Conservation (phyloP, 2,797 vertebrate species). For the Poecilia picta region DNA sequence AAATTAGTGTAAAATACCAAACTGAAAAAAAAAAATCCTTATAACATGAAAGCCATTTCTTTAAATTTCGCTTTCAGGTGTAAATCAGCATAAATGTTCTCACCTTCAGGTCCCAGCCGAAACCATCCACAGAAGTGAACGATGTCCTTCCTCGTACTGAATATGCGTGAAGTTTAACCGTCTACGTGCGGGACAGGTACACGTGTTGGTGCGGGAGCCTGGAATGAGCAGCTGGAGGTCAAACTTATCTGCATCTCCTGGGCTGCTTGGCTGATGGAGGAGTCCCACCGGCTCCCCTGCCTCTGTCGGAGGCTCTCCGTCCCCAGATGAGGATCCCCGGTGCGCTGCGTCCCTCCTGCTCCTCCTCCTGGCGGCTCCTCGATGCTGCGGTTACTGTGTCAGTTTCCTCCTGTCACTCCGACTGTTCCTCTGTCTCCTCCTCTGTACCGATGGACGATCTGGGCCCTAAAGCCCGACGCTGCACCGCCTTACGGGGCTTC, state of each 20-base stretch:
- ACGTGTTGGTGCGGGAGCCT: neutral
- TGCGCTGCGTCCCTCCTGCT: conserved; percentile 1
- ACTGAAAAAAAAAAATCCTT: neutral
- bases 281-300: conserved; percentile 37
- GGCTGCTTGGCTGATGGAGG: conserved; percentile 11
- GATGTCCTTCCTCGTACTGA: neutral
- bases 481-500: neutral
- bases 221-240: conserved; percentile 10
- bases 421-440: conserved; percentile 42
- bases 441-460: conserved; percentile 6
- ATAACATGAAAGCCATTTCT: neutral
- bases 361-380: conserved; percentile 24
- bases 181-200: neutral
- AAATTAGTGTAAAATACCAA: neutral
- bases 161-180: neutral
- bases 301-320: conserved; percentile 15
- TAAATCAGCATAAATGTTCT: neutral
- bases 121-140: conserved; percentile 27
- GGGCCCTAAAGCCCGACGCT: conserved; percentile 69
- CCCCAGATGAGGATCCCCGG: conserved; percentile 3
- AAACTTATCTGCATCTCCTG: conserved; percentile 30
- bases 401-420: conserved; percentile 60
- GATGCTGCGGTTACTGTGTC: conserved; percentile 31
- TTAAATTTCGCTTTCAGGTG: too few relatives aligned
- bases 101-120: conserved; percentile 43